Base-by-base conservation (phyloP, 2,797 vertebrate species). In the Cryptoblepharus egeriae region DNA sequence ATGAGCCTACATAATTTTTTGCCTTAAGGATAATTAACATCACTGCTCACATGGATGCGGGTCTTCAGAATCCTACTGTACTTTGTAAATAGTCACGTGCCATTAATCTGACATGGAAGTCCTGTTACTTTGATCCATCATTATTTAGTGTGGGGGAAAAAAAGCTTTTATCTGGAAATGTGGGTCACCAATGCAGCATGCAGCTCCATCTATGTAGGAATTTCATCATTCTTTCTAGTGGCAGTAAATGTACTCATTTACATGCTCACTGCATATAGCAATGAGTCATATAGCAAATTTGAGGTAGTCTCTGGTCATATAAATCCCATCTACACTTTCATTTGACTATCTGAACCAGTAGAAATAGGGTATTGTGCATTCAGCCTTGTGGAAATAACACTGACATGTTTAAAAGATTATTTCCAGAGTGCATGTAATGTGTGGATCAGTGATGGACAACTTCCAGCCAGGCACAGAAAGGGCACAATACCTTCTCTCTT, bases 11-110 rank as follows among this genome's bases (percentile, higher is more conserved):
- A 49, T 49, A 49, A 11, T 49, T 49, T 49, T 11, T 11, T 9
- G 45, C 45, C 11, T 49, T 49, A 49, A 49, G 12, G 45, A 49
- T 49, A 49, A 49, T 85, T 88, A n/a, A 84, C 61, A n/a, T n/a
- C n/a, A n/a, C n/a, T n/a, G n/a, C n/a, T n/a, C n/a, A 12, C 45
- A 49, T 7, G 45, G 45, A 49, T 49, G 45, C 9, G 45, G 45
- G 45, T 49, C 45, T 49, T 88, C 82, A n/a, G 70, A n/a, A 67
- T 85, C 68, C 80, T 82, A 88, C 88, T 32, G 88, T 87, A 83
- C 39, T 81, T 86, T n/a, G 52, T 30, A 26, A 83, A 77, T 73
- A 63, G 24, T 1, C 49, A 64, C 30, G 30, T 42, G 79, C 35
- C 65, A 80, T 8, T 37, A 22, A 1, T 22, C 22, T 24, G 60